Conservation (phyloP, 2,113 vertebrate species). For the Corythoichthys intestinalis region DNA sequence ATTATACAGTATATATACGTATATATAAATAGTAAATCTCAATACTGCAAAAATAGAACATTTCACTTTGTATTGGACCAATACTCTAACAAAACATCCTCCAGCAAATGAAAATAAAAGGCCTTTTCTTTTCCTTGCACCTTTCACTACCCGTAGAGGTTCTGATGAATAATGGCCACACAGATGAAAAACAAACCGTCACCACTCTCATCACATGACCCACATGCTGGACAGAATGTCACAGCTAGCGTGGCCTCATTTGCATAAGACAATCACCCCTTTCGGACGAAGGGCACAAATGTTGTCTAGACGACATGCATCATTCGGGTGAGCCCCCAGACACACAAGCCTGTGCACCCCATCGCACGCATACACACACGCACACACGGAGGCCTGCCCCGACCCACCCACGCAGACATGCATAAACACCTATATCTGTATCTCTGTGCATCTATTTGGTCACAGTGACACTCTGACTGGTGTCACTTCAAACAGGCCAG, state of each 20-base stretch:
- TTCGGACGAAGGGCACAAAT: slow-evolving; percentile 76
- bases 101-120: slow-evolving; percentile 1
- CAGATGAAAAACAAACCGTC: slow-evolving; percentile 59
- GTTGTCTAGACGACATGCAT: slow-evolving; percentile 91
- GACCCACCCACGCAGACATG: slow-evolving; percentile 35
- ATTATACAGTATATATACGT: no score
- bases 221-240: slow-evolving; percentile 67
- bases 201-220: slow-evolving; percentile 61
- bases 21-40: no score
- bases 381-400: neutral
- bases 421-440: slow-evolving; percentile 55
- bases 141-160: slow-evolving; percentile 42
- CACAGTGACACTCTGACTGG: slow-evolving; percentile 32
- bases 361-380: slow-evolving; percentile 15
- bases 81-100: neutral
- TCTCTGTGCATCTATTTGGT: slow-evolving; percentile 45
- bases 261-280: slow-evolving; percentile 86
- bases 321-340: slow-evolving; percentile 78
- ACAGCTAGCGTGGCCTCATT: slow-evolving; percentile 74
- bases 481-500: slow-evolving; percentile 47
- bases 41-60: neutral
- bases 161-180: slow-evolving; percentile 57
- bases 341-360: slow-evolving; percentile 27
- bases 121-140: neutral
- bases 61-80: neutral